Base-by-base conservation (phyloP, 2,113 vertebrate genomes). In the Trinectes maculatus region DNA sequence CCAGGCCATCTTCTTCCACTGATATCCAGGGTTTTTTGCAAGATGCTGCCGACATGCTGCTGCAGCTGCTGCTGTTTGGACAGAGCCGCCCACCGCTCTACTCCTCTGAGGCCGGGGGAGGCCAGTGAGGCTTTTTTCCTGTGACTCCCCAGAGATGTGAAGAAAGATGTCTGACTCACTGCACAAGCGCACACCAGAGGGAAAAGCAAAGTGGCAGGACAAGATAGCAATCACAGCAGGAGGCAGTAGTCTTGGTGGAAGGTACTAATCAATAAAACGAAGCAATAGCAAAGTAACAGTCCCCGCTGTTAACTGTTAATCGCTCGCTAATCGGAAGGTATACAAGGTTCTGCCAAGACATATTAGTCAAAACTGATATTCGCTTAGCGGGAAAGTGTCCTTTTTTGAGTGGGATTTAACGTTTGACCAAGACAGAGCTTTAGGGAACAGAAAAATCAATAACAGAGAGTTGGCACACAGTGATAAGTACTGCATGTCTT, bases 131-230 rank as follows among this genome's bases (percentile, higher is more conserved):
- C 8, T 1, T 40, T 10, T n/a, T 55, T 46, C 71, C 59, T 68
- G 36, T 76, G 67, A 56, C 47, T 65, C 48, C 64, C 74, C 39
- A 34, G 80, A 70, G 53, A 28, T 64, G 68, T 47, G 40, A 49
- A 57, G 48, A 72, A 43, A 82, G 54, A 65, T 31, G 60, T 73
- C 43, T 80, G 63, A 75, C 62, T 69, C 63, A 62, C 36, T 75
- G 67, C 68, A 55, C 22, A 52, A 7, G 15, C 36, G 42, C 54
- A 25, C 22, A 60, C 51, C 40, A 43, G 42, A 24, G 25, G 54
- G 64, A 36, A 36, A 26, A 53, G 34, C 5, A 10, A 43, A 46
- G 46, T 49, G 52, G 25, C 67, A 76, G 26, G 22, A 54, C 19
- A 22, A 55, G 46, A 74, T 42, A 53, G 28, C 16, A 26, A 57